phyloP scores from a whole-genome alignment of 2,797 vertebrate genomes.

The Tiaroga cobitis region DNA sequence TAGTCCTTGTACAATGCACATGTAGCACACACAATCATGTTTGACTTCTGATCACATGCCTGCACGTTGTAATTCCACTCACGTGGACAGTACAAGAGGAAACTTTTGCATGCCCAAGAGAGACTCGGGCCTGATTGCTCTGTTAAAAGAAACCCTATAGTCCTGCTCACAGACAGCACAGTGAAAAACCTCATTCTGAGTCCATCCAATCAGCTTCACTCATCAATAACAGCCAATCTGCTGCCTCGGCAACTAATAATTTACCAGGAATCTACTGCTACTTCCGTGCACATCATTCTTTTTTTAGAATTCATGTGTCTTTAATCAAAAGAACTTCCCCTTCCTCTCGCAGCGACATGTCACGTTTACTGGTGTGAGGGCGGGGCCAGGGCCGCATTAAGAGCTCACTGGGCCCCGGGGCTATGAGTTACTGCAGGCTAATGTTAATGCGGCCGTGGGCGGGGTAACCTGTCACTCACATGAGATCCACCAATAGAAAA shows the following conservation, averaged over 20 bases:
- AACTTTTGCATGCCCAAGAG: conserved; percentile 21
- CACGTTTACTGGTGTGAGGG: not conserved
- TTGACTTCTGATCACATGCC: conserved; percentile 10
- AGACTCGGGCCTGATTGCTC: conserved; percentile 8
- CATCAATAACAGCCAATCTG: conserved; percentile 31
- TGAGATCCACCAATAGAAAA: not conserved
- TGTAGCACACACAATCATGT: not conserved
- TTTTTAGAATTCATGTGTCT: not conserved
- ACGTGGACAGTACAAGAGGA: not conserved
- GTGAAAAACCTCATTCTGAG: conserved; percentile 25
- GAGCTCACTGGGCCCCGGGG: too few species aligned
- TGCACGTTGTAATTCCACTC: conserved; percentile 9
- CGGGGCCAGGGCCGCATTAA: too few species aligned
- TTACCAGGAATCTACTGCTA: not conserved
- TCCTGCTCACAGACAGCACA: conserved; percentile 23
- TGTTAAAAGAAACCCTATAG: conserved; percentile 31
- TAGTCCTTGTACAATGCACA: not conserved
- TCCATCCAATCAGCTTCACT: conserved; percentile 35
- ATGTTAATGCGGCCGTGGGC: too few species aligned
- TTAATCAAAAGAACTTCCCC: not conserved
- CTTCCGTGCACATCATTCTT: not conserved
- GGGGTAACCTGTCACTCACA: not conserved
- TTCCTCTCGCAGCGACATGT: too few species aligned
- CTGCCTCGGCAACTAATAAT: not conserved
- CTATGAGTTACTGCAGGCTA: too few species aligned